Evolutionary conservation across 2,888 invertebrate genomes (phyloP), one percentile per base, ranked within the genome.

Genomic region (Oscheius sp.): DNA sequence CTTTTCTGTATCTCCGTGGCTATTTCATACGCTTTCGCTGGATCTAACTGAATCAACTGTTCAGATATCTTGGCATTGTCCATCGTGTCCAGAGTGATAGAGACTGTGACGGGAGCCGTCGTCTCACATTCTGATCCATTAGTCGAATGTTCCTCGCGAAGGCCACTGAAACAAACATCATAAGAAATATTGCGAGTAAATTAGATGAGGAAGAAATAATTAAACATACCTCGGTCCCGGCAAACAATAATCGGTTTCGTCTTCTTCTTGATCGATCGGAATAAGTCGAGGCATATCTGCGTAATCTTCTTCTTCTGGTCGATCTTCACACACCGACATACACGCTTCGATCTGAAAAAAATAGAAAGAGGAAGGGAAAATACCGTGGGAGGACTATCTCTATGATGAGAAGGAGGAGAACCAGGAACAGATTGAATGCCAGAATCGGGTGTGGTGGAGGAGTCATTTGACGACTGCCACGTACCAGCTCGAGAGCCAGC

Each of bases 391-490:
- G 67, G 67, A 47, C 47, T 59, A 24, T 51, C 36, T 4, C 41
- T 8, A 26, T 67, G 59, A 36, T 45, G 44, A 32, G 44, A 38
- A 8, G 76, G 74, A n/a, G 76, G 77, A 6, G 74, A 74, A 9
- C 71, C 70, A n/a, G 81, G 83, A 59, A 84, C 78, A 22, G 82
- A 82, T 47, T 85, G 83, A 33, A 85, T 83, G 44, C 85, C 85
- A 32, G 81, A 81, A 68, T 85, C 85, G 20, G 85, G 85, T 1
- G 85, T 83, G 5, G 79, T 80, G 8, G 83, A 81, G 9, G 76
- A 72, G 36, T 72, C 70, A 36, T 44, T 65, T 24, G 63, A 63
- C 17, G 32, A 41, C 14, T 57, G 65, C 65, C 65, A 54, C 57
- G 28, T 26, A 41, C 38, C 14, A 24, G 57, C 38, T 24, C 64